Conservation (phyloP, 2,113 vertebrate genomes). For the Zootoca vivipara region DNA sequence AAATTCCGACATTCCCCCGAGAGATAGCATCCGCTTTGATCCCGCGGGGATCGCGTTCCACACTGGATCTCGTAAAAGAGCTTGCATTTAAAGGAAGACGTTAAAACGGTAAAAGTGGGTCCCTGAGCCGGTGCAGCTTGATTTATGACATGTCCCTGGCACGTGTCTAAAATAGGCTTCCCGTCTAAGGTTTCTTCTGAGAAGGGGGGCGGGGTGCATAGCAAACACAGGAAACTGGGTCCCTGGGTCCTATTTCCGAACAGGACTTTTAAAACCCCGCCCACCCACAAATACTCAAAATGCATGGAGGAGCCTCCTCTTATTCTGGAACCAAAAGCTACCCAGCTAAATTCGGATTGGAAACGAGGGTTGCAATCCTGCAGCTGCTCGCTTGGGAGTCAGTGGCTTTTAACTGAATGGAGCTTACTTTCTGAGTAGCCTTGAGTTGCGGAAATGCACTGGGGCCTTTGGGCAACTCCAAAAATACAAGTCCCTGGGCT, state of each 20-base stretch:
- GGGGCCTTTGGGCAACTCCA: background rate
- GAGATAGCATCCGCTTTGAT: conserved; percentile 38
- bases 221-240: conserved; percentile 45
- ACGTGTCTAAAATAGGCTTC: conserved; percentile 57
- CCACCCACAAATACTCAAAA: background rate
- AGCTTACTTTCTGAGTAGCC: too few species aligned
- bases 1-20: conserved; percentile 6
- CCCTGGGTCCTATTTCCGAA: conserved; percentile 49
- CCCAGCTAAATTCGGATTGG: background rate
- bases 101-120: conserved; percentile 51
- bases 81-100: background rate
- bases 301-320: background rate
- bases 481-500: background rate
- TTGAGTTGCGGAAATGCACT: background rate
- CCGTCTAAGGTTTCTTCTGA: conserved; percentile 58
- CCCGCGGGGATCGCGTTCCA: conserved; percentile 18
- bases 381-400: too few species aligned
- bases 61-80: background rate
- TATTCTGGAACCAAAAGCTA: background rate
- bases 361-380: background rate
- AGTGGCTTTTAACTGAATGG: too few species aligned
- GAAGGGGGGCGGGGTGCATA: conserved; percentile 43
- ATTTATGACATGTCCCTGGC: conserved; percentile 54
- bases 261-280: background rate
- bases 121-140: conserved; percentile 57